These are phyloP conservation scores for Hydraecia micacea DNA, from an alignment of 2,888 invertebrate genomes.

Conservation along the genomic window DNA sequence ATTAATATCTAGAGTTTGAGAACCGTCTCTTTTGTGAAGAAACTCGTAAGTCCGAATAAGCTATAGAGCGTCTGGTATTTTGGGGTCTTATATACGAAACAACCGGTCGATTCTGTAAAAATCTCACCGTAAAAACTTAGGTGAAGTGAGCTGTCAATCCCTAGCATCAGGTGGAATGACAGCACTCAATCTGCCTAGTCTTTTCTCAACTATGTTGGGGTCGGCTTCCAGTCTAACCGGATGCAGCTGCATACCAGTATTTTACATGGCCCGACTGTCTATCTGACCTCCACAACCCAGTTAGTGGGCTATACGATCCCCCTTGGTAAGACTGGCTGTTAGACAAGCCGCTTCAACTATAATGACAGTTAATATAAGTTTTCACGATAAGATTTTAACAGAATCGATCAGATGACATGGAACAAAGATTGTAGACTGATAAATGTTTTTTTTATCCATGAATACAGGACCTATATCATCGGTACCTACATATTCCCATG, in stretches of 20 bases:
- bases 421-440: neutral
- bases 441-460: neutral
- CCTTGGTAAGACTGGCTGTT: neutral
- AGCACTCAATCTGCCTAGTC: neutral
- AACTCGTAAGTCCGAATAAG: slow-evolving; percentile 15
- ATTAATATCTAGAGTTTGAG: slow-evolving; percentile 60
- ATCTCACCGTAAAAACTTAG: neutral
- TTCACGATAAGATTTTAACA: neutral
- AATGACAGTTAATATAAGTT: neutral
- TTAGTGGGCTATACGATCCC: neutral
- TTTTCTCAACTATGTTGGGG: neutral
- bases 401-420: neutral
- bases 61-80: slow-evolving; percentile 12
- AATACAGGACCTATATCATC: neutral
- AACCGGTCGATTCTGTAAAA: neutral
- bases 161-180: neutral
- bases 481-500: neutral
- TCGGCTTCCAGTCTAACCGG: neutral
- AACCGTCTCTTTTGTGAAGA: slow-evolving; percentile 16
- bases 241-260: neutral
- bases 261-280: no score
- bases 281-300: no score
- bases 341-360: neutral
- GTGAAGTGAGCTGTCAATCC: neutral
- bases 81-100: neutral